Base-by-base conservation (phyloP, 2,797 vertebrate genomes). In the Thripadectes ignobilis region DNA sequence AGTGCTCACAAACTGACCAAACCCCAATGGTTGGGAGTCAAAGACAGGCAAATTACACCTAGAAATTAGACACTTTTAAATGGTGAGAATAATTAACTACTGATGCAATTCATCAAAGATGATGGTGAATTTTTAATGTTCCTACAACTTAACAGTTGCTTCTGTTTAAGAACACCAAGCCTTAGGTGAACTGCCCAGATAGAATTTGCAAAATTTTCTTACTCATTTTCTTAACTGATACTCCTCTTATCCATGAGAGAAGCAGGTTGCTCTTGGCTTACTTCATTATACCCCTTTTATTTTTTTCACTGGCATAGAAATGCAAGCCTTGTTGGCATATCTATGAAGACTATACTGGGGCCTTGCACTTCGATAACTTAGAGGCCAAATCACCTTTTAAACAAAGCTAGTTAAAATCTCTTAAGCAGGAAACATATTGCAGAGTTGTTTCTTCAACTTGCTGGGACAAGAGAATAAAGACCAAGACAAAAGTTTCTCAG, bases 401-500 rank as follows among this genome's bases (percentile, higher is more conserved):
- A 95, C 76, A 68, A 88, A 90, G 45, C 36, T 45, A 82, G 26
- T 75, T 95, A 91, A 95, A 92, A 96, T 92, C 88, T 85, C 14
- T 92, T 95, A 76, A 85, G 46, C 58, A 95, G 46, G 41, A 93
- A 95, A 86, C 39, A 38, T 78, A 91, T 95, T 96, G 95, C 88
- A 95, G 88, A 97, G 97, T 85, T 94, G 84, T 94, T 96, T 71
- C 76, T 89, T 71, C 85, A 96, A 93, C 91, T 93, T 95, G 89
- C 80, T 94, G 72, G 73, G 89, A 94, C 65, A 94, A 61, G 58
- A 84, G 62, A 85, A 93, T 92, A 89, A 59, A 78, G n/a, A 86
- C 43, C 63, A 93, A 90, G 85, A 82, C 43, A 93, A 95, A 95
- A 96, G 75, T 78, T 93, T 86, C 90, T 95, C 69, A 83, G 74